Evolutionary conservation across 2,113 vertebrate species (phyloP), one percentile per base, ranked within the genome.

Genomic region (Alligator sinensis): DNA sequence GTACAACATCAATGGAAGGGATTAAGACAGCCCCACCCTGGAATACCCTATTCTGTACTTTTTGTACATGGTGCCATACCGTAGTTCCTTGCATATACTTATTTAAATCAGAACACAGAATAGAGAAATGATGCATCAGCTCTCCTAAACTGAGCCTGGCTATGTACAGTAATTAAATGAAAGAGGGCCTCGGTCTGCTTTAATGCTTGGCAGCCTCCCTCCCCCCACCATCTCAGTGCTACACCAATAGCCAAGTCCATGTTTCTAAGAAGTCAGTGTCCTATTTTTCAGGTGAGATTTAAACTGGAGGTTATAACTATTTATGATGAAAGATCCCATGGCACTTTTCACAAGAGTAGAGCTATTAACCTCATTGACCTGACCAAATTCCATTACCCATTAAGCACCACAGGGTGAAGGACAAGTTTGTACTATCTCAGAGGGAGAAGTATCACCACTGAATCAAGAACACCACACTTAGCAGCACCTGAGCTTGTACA

Each of bases 341-440:
- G 54, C 72, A 85, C 84, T 96, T 92, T 86, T 59, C 54, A 86
- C 54, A 30, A 68, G 94, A 97, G 93, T 64, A 90, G 74, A 66
- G 87, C 96, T 94, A 94, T 97, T 96, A 95, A 96, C 87, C 94
- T 93, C 62, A 81, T 64, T 95, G 94, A 95, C 89, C 93, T 4
- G 21, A 85, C 81, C 76, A 61, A 94, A 94, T 78, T 92, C 90
- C 19, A 38, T 76, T 66, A 30, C 63, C 89, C 81, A 80, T 91
- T 95, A 93, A 89, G 85, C 66, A 88, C 30, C 57, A 28, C 11
- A 54, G 14, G 63, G 88, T 61, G 38, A 91, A 93, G 66, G 77
- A 78, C 78, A 84, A 12, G n/a, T 84, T 84, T 58, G 85, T 76
- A 80, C 77, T 74, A 57, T 83, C 82, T 94, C 63, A 86, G 91